These are phyloP conservation scores for Platichthys stellatus DNA, from an alignment of 2,113 vertebrate genomes.

Conservation along the genomic window DNA sequence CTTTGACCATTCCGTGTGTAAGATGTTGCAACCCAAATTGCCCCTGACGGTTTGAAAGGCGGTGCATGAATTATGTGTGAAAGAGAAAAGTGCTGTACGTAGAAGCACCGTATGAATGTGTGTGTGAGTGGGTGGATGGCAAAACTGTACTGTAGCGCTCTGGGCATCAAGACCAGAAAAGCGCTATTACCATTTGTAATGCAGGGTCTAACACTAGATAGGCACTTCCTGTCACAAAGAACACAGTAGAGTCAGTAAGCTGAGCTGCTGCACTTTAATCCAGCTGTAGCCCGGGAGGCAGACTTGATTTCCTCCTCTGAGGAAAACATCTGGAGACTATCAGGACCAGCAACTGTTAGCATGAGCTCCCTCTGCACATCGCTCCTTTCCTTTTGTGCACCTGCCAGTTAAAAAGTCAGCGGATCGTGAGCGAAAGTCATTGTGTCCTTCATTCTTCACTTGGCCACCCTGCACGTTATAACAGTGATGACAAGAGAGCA, in stretches of 20 bases:
- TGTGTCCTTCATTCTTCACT: conserved; percentile 4
- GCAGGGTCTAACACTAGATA: conserved; percentile 4
- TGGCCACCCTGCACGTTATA: conserved; percentile 29
- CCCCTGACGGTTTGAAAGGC: no score
- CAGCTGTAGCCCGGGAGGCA: conserved; percentile 42
- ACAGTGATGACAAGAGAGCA: conserved; percentile 34
- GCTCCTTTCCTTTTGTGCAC: background rate
- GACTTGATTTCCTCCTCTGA: conserved; percentile 36
- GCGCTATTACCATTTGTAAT: conserved; percentile 15
- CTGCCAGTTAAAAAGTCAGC: conserved; percentile 4
- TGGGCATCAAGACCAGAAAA: no score
- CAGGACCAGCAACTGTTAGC: conserved; percentile 20
- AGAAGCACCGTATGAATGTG: no score
- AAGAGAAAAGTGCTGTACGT: no score
- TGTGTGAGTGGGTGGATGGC: no score
- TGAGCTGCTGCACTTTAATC: background rate
- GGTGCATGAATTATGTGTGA: no score
- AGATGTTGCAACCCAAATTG: no score
- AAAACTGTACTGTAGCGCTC: no score
- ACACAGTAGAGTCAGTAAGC: conserved; percentile 8
- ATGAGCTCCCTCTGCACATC: background rate
- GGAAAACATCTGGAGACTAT: conserved; percentile 42
- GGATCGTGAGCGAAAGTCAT: background rate
- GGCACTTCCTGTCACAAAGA: conserved; percentile 42
- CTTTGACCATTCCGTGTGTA: no score